phyloP scores from a whole-genome alignment of 2,888 invertebrate genomes.

The Drosophila falleni region DNA sequence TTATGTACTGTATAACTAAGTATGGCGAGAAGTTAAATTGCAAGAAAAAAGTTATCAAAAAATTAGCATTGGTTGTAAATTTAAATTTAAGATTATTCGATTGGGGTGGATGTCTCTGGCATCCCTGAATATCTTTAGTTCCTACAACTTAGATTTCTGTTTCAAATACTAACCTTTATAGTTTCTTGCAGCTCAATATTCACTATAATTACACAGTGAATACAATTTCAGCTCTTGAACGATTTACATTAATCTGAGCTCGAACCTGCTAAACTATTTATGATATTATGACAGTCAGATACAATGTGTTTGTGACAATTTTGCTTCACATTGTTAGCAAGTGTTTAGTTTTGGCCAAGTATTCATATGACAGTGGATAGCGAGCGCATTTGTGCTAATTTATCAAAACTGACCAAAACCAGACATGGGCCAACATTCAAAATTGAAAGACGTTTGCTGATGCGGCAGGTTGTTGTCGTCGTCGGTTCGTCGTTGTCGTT shows the following conservation, averaged over 20 bases:
- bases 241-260: background rate
- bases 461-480: conserved; percentile 66
- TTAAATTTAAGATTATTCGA: too few species aligned
- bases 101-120: too few species aligned
- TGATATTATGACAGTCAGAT: conserved; percentile 2
- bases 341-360: conserved; percentile 1
- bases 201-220: background rate
- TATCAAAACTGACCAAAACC: conserved; percentile 65
- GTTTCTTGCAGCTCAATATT: background rate
- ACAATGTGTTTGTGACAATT: background rate
- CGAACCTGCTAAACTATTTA: conserved; percentile 13
- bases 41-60: too few species aligned
- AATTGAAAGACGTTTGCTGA: conserved; percentile 74
- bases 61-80: too few species aligned
- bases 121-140: too few species aligned
- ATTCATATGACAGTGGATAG: conserved; percentile 1
- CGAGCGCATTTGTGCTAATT: conserved; percentile 61
- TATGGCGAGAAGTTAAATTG: too few species aligned
- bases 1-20: too few species aligned
- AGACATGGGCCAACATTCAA: conserved; percentile 58
- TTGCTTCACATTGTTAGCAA: background rate
- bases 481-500: background rate
- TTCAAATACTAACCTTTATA: too few species aligned
- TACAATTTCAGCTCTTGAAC: background rate
- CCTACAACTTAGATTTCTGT: too few species aligned